Evolutionary conservation across 2,888 invertebrate genomes (phyloP).

Genomic region (Pheosia tremula): DNA sequence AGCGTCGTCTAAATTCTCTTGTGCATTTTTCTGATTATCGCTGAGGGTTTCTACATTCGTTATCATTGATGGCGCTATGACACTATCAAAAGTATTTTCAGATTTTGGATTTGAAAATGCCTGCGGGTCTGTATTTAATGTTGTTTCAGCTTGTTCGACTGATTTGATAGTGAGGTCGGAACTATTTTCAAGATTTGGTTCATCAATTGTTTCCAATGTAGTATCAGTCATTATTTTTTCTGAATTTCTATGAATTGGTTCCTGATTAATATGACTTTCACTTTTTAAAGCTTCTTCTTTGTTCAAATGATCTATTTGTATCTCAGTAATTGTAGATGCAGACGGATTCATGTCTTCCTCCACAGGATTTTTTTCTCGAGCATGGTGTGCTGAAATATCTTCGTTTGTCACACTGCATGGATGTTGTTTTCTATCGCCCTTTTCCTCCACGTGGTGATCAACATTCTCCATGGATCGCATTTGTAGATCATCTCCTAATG

Average conservation of each 20-base stretch:
- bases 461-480: slow-evolving; percentile 26
- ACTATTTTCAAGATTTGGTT: not conserved
- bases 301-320: slow-evolving; percentile 30
- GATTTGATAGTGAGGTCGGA: slow-evolving; percentile 13
- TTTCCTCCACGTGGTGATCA: slow-evolving; percentile 15
- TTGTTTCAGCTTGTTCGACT: slow-evolving; percentile 20
- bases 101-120: slow-evolving; percentile 15
- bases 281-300: slow-evolving; percentile 24
- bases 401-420: slow-evolving; percentile 7
- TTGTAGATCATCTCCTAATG: slow-evolving; percentile 12
- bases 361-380: slow-evolving; percentile 11
- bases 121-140: slow-evolving; percentile 15
- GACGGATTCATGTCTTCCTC: slow-evolving; percentile 41
- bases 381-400: slow-evolving; percentile 9
- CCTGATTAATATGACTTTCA: slow-evolving; percentile 19
- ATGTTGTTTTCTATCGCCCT: slow-evolving; percentile 4
- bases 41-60: slow-evolving; percentile 4
- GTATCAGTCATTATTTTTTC: slow-evolving; percentile 4
- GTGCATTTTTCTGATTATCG: slow-evolving; percentile 16
- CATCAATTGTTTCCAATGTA: not conserved
- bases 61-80: slow-evolving; percentile 1
- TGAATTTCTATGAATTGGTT: slow-evolving; percentile 12
- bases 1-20: slow-evolving; percentile 7
- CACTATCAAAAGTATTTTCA: slow-evolving; percentile 13
- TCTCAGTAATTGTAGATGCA: slow-evolving; percentile 41